Evolutionary conservation across 2,797 vertebrate species (phyloP).

Genomic region (Karalla daura): DNA sequence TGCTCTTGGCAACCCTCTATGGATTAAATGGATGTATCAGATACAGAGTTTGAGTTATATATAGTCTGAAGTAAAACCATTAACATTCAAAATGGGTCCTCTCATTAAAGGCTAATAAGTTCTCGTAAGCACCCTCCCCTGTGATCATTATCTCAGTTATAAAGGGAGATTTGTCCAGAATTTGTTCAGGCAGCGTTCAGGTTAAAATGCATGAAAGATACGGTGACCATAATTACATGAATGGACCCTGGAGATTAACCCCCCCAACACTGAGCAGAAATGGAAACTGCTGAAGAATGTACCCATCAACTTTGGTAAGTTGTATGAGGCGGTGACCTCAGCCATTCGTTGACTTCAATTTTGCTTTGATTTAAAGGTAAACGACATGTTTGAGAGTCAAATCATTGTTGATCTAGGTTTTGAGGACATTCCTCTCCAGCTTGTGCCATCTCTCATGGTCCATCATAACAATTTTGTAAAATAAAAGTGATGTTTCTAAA

Average conservation of each 20-base stretch:
- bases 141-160: not conserved
- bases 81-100: not conserved
- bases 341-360: not conserved
- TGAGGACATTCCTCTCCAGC: not conserved
- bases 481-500: too few relatives aligned
- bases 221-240: not conserved
- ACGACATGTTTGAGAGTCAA: not conserved
- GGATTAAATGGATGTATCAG: conserved; percentile 7
- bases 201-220: not conserved
- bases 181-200: not conserved
- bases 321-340: not conserved
- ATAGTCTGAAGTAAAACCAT: not conserved
- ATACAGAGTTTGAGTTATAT: not conserved
- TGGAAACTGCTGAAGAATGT: not conserved
- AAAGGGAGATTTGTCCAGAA: not conserved
- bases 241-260: not conserved
- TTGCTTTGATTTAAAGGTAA: not conserved
- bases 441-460: too few relatives aligned
- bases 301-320: not conserved
- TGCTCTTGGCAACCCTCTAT: too few relatives aligned
- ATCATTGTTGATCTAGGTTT: not conserved
- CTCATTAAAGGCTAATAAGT: not conserved
- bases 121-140: not conserved
- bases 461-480: too few relatives aligned
- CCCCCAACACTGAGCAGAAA: not conserved